Base-by-base conservation (phyloP, 2,797 vertebrate species). In the Graptemys geographica region DNA sequence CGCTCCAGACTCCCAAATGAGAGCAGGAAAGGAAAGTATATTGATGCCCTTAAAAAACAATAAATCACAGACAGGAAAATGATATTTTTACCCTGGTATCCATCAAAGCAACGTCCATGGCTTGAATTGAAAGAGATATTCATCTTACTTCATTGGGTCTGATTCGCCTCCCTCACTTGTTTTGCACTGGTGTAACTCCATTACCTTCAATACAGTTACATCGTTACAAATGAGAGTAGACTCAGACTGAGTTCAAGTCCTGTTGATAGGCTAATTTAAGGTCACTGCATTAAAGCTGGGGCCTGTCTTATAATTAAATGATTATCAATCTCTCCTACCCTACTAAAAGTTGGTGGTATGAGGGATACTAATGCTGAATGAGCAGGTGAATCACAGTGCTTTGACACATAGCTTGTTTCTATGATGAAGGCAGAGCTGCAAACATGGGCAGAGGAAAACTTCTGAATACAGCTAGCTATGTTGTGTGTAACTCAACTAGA, bases 221-320 rank as follows among this genome's bases (percentile, higher is more conserved):
- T 33, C 2, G 86, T 33, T 55, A 69, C 47, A 57, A 18, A n/a
- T 23, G 19, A 79, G 9, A 85, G 55, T 92, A 89, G 81, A 86
- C 28, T 91, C 72, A 79, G 25, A 47, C 49, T 79, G 82, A 91
- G 86, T 65, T 91, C 55, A 53, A 65, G n/a, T 78, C 53, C 59
- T 31, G 74, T 56, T 55, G 72, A 84, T 44, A 91, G 18, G 25
- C 91, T 96, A 93, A 96, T 82, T 86, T 87, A 87, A 90, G 65
- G 86, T 87, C 9, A 83, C 78, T 94, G 16, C 92, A 79, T 53
- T 69, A 81, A 47, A 92, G 37, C 25, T 59, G 37, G 21, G 87
- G 37, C 59, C 81, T 69, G 79, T 55, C 47, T 95, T 79, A 87
- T 76, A 89, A 10, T 69, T 11, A 92, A 13, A 81, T 1, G 28